Conservation (phyloP, 2,888 invertebrate species). For the Drosophila seclusa region DNA sequence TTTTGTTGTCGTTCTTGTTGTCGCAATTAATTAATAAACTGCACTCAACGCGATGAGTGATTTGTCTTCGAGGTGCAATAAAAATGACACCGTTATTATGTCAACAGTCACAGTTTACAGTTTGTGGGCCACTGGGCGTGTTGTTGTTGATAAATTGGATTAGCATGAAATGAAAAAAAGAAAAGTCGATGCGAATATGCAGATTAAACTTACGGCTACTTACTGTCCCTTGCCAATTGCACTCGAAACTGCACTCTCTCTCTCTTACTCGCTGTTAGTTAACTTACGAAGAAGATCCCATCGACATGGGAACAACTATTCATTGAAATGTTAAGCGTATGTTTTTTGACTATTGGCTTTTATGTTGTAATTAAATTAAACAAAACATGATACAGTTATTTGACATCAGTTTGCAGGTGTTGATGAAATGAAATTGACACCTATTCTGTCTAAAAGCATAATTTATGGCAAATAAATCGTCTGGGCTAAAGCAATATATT, state of each 20-base stretch:
- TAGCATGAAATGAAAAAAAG: not conserved
- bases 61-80: constrained; percentile 61
- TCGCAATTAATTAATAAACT: constrained; percentile 54
- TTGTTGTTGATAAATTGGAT: constrained; percentile 9
- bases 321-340: not conserved
- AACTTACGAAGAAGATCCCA: not conserved
- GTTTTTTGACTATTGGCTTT: not conserved
- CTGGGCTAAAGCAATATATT: constrained; percentile 55
- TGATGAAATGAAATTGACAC: constrained; percentile 61
- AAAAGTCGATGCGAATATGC: not conserved
- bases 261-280: not conserved
- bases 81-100: constrained; percentile 43
- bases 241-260: not conserved
- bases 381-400: not conserved
- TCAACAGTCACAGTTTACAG: constrained; percentile 13
- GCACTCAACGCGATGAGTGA: constrained; percentile 63
- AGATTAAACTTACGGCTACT: not conserved
- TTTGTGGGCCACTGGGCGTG: constrained; percentile 36
- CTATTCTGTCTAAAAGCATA: constrained; percentile 10
- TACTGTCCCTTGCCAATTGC: not conserved
- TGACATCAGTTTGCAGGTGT: constrained; percentile 20
- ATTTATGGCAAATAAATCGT: constrained; percentile 49
- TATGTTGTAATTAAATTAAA: not conserved
- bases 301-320: not conserved
- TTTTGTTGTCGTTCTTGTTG: constrained; percentile 17